Percentiles rank a stretch among this genome's conserved stretches.
phyloP scores from a whole-genome alignment of 1,140 invertebrate species.

The Thaumatotibia leucotreta region DNA sequence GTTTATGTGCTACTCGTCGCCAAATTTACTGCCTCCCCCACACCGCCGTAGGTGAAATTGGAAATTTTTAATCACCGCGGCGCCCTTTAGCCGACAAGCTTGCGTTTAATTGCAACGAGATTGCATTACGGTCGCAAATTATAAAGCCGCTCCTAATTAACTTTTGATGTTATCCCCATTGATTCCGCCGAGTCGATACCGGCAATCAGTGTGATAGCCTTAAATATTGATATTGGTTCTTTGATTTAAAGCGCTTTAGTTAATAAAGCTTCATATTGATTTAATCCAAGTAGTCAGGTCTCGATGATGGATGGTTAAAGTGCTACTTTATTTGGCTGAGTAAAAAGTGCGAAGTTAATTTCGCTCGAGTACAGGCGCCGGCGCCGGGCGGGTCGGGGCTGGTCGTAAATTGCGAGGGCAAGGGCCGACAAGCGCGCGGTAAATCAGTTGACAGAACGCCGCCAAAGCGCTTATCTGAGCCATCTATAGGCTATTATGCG shows the following conservation, averaged over 20 bases:
- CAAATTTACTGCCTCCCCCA: slow-evolving; percentile 53
- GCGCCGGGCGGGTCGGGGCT: slow-evolving; percentile 36
- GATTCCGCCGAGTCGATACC: slow-evolving; percentile 4
- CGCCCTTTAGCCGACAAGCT: slow-evolving; percentile 42
- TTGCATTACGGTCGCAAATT: slow-evolving; percentile 52
- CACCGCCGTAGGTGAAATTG: slow-evolving; percentile 52
- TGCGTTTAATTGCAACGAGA: slow-evolving; percentile 41
- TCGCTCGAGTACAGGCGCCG: slow-evolving; percentile 32
- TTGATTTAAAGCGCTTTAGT: neutral
- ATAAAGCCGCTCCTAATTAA: slow-evolving; percentile 57
- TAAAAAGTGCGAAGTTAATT: slow-evolving; percentile 22
- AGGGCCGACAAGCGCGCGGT: slow-evolving; percentile 54
- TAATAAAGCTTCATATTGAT: slow-evolving; percentile 17
- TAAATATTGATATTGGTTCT: slow-evolving; percentile 7
- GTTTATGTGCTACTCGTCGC: slow-evolving; percentile 55
- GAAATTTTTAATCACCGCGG: slow-evolving; percentile 59
- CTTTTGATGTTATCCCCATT: slow-evolving; percentile 27
- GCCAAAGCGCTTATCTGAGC: slow-evolving; percentile 49
- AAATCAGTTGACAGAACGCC: slow-evolving; percentile 60
- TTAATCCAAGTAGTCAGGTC: slow-evolving; percentile 28
- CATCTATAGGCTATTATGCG: slow-evolving; percentile 70
- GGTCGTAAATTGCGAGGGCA: slow-evolving; percentile 58
- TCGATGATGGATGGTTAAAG: slow-evolving; percentile 13
- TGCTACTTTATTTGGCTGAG: slow-evolving; percentile 16
- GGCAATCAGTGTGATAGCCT: slow-evolving; percentile 4